Conservation (phyloP, 2,113 vertebrate genomes). For the Sterna hirundo region DNA sequence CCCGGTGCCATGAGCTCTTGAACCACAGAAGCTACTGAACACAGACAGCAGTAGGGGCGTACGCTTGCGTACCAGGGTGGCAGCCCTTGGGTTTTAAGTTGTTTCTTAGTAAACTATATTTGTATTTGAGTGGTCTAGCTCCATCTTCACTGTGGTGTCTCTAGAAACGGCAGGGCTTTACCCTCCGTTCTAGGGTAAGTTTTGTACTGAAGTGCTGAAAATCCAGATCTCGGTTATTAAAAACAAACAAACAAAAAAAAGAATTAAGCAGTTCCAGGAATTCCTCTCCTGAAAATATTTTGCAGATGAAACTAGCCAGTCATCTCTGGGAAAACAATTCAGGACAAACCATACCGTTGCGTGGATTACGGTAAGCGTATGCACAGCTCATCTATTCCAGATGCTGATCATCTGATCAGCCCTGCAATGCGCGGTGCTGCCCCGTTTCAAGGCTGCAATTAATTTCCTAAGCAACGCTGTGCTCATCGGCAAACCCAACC, state of each 20-base stretch:
- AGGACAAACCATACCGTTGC: not conserved
- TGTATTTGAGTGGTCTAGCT: not conserved
- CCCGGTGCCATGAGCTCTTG: not conserved
- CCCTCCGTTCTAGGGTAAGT: not conserved
- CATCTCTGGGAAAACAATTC: conserved; percentile 15
- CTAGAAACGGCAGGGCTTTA: not conserved
- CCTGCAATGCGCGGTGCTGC: not conserved
- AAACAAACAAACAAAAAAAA: no score
- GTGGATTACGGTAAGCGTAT: not conserved
- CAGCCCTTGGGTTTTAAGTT: not conserved
- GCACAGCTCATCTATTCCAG: not conserved
- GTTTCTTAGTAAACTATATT: not conserved
- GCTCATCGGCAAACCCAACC: not conserved
- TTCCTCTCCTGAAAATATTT: conserved; percentile 20
- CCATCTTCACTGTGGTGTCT: not conserved
- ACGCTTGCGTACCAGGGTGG: fast-evolving
- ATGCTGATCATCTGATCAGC: not conserved
- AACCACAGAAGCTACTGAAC: not conserved
- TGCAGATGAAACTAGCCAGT: not conserved
- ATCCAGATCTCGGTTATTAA: not conserved
- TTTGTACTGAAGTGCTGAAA: not conserved
- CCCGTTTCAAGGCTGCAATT: not conserved
- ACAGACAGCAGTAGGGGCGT: not conserved
- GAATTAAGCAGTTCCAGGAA: not conserved
- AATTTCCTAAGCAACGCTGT: not conserved